Evolutionary conservation across 2,113 vertebrate genomes (phyloP).

Genomic region (Chloebia gouldiae): DNA sequence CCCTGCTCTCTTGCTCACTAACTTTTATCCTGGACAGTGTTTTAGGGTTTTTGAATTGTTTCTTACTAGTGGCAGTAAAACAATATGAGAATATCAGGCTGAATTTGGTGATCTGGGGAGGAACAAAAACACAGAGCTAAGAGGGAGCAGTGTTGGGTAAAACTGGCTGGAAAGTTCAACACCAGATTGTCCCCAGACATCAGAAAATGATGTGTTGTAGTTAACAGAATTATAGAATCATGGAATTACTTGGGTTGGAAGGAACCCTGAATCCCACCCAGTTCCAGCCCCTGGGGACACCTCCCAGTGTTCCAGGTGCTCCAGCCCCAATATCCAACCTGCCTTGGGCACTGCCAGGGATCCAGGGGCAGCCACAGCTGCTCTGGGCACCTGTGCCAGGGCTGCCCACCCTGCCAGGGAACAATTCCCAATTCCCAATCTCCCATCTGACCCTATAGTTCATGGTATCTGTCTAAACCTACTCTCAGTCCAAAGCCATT

Average conservation of each 20-base stretch:
- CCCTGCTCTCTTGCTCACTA: background rate
- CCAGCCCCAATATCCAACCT: background rate
- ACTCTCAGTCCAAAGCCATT: background rate
- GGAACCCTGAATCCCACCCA: rapidly evolving
- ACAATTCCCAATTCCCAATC: background rate
- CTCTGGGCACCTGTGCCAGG: background rate
- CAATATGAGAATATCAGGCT: background rate
- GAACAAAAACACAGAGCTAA: background rate
- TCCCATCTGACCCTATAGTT: background rate
- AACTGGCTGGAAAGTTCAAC: background rate
- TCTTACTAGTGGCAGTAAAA: background rate
- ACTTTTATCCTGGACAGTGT: background rate
- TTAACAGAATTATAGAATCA: background rate
- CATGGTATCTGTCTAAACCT: background rate
- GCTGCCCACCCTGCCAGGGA: background rate
- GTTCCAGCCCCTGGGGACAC: background rate
- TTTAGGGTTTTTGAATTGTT: background rate
- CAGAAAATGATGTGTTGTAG: background rate
- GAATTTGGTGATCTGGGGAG: background rate
- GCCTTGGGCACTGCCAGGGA: background rate
- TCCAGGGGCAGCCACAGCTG: background rate
- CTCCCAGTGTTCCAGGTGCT: background rate
- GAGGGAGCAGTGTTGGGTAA: background rate
- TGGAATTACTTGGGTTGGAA: background rate
- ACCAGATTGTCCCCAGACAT: background rate